Percentiles rank a stretch among this genome's conserved stretches.
phyloP scores from a whole-genome alignment of 2,888 invertebrate species.

The Junonia oenone region DNA sequence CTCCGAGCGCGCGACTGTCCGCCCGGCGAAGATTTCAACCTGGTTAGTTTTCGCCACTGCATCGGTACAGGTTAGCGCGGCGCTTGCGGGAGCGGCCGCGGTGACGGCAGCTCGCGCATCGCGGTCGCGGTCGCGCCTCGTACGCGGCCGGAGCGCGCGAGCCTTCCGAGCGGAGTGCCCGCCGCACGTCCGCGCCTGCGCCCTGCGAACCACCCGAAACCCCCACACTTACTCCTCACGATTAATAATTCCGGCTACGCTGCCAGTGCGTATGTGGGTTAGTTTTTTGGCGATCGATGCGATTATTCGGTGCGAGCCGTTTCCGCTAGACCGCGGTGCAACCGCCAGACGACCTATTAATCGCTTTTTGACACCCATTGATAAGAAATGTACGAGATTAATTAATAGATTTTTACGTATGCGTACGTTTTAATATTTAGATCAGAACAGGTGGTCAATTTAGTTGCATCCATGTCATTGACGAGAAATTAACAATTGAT shows the following conservation, averaged over 20 bases:
- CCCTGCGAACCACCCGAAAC: constrained; percentile 47
- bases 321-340: constrained; percentile 62
- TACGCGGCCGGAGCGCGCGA: constrained; percentile 74
- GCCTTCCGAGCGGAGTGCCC: constrained; percentile 73
- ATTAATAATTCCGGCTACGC: constrained; percentile 79
- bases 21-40: constrained; percentile 86
- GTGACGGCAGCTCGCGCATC: constrained; percentile 70
- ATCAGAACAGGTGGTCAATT: background rate
- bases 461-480: background rate
- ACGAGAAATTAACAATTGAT: background rate
- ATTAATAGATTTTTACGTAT: background rate
- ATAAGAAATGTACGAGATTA: background rate
- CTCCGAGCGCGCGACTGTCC: constrained; percentile 86
- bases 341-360: constrained; percentile 63
- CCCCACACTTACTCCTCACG: constrained; percentile 66
- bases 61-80: constrained; percentile 85
- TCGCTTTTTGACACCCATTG: constrained; percentile 22
- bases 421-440: background rate
- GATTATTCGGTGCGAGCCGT: constrained; percentile 66
- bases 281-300: constrained; percentile 79
- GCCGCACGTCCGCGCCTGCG: constrained; percentile 61
- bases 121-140: constrained; percentile 54
- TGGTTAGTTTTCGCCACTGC: constrained; percentile 92
- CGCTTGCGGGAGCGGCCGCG: constrained; percentile 74
- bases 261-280: constrained; percentile 79